Evolutionary conservation across 2,113 vertebrate species (phyloP), one percentile per base, ranked within the genome.

Genomic region (Atherinomorus stipes): DNA sequence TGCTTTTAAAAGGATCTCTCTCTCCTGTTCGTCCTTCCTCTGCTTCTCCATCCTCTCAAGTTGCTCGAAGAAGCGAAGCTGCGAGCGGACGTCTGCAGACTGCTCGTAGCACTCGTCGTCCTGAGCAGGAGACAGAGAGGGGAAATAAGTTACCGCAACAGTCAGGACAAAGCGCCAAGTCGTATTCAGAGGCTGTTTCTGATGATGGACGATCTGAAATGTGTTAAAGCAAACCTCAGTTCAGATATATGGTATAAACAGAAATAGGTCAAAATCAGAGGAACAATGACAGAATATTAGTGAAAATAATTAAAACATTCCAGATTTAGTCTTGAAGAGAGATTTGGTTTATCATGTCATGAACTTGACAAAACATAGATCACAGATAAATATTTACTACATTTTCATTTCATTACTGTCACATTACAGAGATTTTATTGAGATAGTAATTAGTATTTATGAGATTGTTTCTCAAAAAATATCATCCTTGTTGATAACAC

Each of bases 41-140:
- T 96, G 95, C 88, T 96, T 97, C 90, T 96, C 95, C 1, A 96
- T 93, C 78, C 94, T 92, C 69, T 97, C 96, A 89, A 96, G 78
- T 88, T 97, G 96, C 52, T 97, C 96, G 60, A 97, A 96, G 91
- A 97, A 96, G 82, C 94, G 95, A 0, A 97, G 83, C 80, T 97
- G 95, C 5, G 95, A 92, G 34, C 95, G 94, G 67, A 95, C 95
- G 42, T 97, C 96, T 70, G 93, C 94, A 23, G 94, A 88, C 85
- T 95, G 96, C 38, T 96, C 95, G 0, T 93, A 94, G 89, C 91
- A 93, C 40, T 96, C 95, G 3, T 95, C 94, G 1, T 96, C 95
- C 96, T 96, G 91, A 58, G 22, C 56, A 22, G 69, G 66, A 78
- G 40, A 83, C 0, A 66, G 34, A 72, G 65, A 69, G 70, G 64